A percentile compares a stretch with the other conserved stretches of the same genome.
Conservation (phyloP, 2,113 vertebrate species). For the Heteronetta atricapilla region DNA sequence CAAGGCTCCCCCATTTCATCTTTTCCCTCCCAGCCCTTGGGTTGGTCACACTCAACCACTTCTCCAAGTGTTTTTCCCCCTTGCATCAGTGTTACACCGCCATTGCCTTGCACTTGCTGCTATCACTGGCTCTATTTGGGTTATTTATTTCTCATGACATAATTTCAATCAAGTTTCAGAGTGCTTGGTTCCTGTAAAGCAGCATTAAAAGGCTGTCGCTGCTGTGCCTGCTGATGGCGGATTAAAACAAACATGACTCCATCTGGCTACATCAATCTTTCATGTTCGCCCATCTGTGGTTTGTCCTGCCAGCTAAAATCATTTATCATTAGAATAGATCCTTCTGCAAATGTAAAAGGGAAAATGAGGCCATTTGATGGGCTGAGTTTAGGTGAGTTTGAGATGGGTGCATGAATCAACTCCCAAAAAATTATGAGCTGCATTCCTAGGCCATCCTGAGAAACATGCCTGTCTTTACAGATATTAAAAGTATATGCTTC, state of each 20-base stretch:
- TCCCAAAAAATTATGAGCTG: background rate
- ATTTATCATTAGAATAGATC: conserved; percentile 7
- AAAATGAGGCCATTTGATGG: background rate
- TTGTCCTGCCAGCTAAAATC: conserved; percentile 11
- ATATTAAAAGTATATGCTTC: background rate
- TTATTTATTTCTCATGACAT: conserved; percentile 44
- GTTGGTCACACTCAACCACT: background rate
- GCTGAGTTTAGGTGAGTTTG: background rate
- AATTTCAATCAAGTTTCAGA: conserved; percentile 26
- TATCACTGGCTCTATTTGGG: background rate
- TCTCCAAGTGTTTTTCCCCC: background rate
- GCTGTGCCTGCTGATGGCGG: background rate
- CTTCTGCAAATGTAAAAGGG: background rate
- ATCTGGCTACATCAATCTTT: conserved; percentile 30
- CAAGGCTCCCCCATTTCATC: background rate
- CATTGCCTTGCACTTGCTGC: background rate
- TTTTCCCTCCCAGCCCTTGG: background rate
- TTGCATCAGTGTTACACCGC: background rate
- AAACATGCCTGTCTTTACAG: background rate
- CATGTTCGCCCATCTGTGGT: background rate
- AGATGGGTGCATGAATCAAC: background rate
- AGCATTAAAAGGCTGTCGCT: background rate
- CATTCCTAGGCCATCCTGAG: background rate
- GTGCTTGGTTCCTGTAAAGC: background rate
- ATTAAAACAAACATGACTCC: conserved; percentile 45